These are phyloP conservation scores for Scaptomyza parva DNA, from an alignment of 2,888 invertebrate genomes.

Conservation along the genomic window DNA sequence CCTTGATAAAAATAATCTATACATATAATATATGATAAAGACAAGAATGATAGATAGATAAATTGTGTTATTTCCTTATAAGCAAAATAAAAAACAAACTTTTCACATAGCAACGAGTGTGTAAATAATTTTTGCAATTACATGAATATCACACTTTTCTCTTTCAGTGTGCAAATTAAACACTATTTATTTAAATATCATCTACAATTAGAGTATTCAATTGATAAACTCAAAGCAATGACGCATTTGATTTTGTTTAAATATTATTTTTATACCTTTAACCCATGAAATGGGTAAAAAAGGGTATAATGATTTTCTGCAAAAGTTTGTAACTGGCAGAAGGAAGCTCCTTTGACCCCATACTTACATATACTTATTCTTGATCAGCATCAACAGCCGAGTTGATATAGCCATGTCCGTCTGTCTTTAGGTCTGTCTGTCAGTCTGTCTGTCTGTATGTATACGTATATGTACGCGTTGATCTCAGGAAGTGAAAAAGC, in stretches of 20 bases:
- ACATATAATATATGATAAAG: slow-evolving; percentile 34
- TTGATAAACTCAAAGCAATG: not conserved
- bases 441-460: too few species aligned
- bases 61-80: slow-evolving; percentile 17
- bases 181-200: not conserved
- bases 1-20: slow-evolving; percentile 45
- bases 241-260: not conserved
- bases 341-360: too few species aligned
- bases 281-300: too few species aligned
- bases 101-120: slow-evolving; percentile 22
- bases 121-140: not conserved
- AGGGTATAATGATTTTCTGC: too few species aligned
- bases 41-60: slow-evolving; percentile 38
- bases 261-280: too few species aligned
- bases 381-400: too few species aligned
- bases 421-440: too few species aligned
- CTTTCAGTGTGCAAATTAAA: not conserved
- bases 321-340: too few species aligned
- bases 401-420: too few species aligned
- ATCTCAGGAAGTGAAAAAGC: too few species aligned
- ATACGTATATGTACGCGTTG: too few species aligned
- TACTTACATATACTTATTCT: too few species aligned
- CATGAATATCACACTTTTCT: not conserved
- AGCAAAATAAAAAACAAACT: not conserved
- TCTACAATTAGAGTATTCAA: not conserved